Base-by-base conservation (phyloP, 2,888 invertebrate species). In the Conomelus anceps region DNA sequence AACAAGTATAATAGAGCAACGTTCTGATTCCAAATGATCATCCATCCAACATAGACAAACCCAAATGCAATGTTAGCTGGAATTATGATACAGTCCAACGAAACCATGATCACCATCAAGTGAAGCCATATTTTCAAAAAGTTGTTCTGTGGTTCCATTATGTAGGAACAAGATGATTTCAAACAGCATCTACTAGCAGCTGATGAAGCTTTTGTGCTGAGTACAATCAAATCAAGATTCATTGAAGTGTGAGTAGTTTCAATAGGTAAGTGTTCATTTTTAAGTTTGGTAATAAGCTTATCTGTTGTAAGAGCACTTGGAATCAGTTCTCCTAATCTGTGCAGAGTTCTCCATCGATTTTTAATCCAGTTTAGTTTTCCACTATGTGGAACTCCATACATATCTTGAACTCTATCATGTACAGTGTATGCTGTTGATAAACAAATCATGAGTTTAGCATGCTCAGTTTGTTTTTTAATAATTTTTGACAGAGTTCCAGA, bases 321-420 rank as follows among this genome's bases (percentile, higher is more conserved):
- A 63, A 63, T 86, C 3, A 22, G 23, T 11, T 26, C 29, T 86
- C 29, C 86, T 26, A 86, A 3, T 22, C 17, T 23, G 24, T 86
- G 24, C 29, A 86, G 22, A 22, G 86, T 24, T n/a, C 86, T 86
- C 86, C 86, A 86, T n/a, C 86, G 24, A 22, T 86, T 24, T 86
- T 86, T 86, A 22, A 86, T 86, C 86, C 86, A 86, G 11, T 86
- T 86, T 13, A 86, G 29, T 86, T 86, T 86, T 3, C 29, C 86
- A 23, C 29, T 29, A 26, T 86, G 86, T 26, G 86, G 86, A 13
- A 86, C 24, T 26, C 86, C 86, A 23, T 86, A 86, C 22, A 86
- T 24, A 13, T 24, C 29, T 29, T 26, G 24, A 22, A 23, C 13
- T 11, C 26, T 24, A n/a, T 86, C 86, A 23, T 86, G 22, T 26